Conservation (phyloP, 2,888 invertebrate species). For the Machimus atricapillus region DNA sequence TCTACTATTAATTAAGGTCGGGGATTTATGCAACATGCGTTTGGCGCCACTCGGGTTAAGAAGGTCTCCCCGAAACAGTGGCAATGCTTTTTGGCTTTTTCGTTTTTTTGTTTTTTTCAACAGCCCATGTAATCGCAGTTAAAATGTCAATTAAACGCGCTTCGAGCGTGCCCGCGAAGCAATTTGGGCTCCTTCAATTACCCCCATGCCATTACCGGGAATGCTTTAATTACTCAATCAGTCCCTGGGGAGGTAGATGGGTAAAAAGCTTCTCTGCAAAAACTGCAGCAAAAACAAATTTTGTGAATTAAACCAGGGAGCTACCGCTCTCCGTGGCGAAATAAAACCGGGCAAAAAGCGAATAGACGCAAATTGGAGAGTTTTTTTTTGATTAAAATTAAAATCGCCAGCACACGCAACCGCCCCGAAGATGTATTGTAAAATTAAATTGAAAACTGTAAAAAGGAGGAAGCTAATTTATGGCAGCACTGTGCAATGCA, state of each 20-base stretch:
- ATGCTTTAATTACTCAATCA: conserved; percentile 24
- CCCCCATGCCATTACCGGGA: background rate
- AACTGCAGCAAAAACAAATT: background rate
- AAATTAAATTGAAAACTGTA: background rate
- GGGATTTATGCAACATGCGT: background rate
- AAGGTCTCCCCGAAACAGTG: background rate
- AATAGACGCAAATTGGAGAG: conserved; percentile 3
- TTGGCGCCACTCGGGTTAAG: background rate
- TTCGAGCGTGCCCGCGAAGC: background rate
- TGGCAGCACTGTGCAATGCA: background rate
- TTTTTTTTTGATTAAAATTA: conserved; percentile 22
- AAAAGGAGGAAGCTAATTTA: background rate
- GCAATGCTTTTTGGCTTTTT: background rate
- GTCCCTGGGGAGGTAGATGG: background rate
- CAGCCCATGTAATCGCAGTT: background rate
- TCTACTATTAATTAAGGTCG: conserved; percentile 19
- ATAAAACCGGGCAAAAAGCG: background rate
- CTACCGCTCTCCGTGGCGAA: background rate
- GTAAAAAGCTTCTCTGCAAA: background rate
- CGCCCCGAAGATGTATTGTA: background rate
- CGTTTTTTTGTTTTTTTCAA: background rate
- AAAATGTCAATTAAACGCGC: conserved; percentile 27
- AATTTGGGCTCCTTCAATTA: conserved; percentile 6
- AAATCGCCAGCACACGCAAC: background rate
- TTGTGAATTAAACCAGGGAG: background rate